Conservation (phyloP, 2,797 vertebrate genomes). For the Anguilla megastoma region DNA sequence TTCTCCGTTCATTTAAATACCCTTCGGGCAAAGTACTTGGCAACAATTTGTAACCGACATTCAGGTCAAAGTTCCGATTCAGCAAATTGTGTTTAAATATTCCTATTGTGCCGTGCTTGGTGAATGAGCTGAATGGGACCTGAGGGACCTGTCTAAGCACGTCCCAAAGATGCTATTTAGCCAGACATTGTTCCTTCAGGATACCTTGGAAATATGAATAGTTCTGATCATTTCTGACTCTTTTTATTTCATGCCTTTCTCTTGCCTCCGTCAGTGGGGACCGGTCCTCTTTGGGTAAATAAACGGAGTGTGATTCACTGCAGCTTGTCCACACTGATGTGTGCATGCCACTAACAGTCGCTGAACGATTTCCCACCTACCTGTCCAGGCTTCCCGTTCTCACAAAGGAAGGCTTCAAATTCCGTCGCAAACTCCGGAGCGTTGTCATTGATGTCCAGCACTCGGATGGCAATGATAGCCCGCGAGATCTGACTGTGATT, state of each 20-base stretch:
- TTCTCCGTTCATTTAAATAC: constrained; percentile 67
- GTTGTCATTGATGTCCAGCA: constrained; percentile 97
- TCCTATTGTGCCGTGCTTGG: background rate
- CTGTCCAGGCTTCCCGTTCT: constrained; percentile 95
- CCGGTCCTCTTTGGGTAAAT: constrained; percentile 48
- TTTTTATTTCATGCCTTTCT: background rate
- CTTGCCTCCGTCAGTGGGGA: background rate
- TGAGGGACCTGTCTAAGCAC: background rate
- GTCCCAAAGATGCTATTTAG: background rate
- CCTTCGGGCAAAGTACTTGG: constrained; percentile 54
- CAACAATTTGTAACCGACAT: constrained; percentile 38
- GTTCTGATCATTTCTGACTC: background rate
- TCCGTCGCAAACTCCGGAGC: constrained; percentile 92
- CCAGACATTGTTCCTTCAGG: background rate
- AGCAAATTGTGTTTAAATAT: background rate
- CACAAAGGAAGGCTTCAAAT: constrained; percentile 93
- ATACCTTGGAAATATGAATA: background rate
- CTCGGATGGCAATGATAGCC: constrained; percentile 90
- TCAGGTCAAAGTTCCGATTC: constrained; percentile 12
- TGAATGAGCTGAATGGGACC: background rate
- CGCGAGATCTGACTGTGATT: constrained; percentile 97
- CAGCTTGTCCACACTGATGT: constrained; percentile 63
- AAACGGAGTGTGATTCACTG: constrained; percentile 71
- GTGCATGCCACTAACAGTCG: background rate
- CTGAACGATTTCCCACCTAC: constrained; percentile 59